Conservation (phyloP, 2,888 invertebrate genomes). For the Oscheius myriophilus region DNA sequence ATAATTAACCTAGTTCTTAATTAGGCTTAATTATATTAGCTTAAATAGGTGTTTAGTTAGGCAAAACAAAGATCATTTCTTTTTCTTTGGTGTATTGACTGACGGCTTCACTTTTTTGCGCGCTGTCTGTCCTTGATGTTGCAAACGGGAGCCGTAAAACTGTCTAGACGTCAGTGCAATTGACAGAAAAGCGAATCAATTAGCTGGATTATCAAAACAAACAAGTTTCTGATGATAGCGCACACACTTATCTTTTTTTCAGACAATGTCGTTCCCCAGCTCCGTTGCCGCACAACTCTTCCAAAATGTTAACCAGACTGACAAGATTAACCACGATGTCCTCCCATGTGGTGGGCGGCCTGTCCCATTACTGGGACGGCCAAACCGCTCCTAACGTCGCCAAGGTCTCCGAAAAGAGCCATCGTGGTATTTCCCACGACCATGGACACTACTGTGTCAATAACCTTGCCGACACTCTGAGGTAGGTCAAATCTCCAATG, state of each 20-base stretch:
- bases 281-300: neutral
- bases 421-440: slow-evolving; percentile 14
- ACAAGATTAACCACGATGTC: slow-evolving; percentile 31
- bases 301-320: slow-evolving; percentile 28
- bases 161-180: no score
- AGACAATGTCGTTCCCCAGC: slow-evolving; percentile 26
- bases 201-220: no score
- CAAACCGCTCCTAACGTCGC: slow-evolving; percentile 30
- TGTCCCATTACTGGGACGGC: slow-evolving; percentile 29
- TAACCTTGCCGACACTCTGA: slow-evolving; percentile 3
- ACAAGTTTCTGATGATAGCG: neutral
- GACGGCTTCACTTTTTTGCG: no score
- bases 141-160: no score
- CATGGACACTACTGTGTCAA: slow-evolving; percentile 26
- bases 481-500: neutral
- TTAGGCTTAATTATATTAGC: no score
- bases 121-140: no score
- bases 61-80: no score
- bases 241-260: neutral
- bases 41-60: no score
- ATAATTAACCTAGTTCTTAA: no score
- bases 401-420: slow-evolving; percentile 7
- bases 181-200: no score
- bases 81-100: no score
- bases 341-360: slow-evolving; percentile 23